Conservation (phyloP, 2,888 invertebrate species). For the Orgyia antiqua region DNA sequence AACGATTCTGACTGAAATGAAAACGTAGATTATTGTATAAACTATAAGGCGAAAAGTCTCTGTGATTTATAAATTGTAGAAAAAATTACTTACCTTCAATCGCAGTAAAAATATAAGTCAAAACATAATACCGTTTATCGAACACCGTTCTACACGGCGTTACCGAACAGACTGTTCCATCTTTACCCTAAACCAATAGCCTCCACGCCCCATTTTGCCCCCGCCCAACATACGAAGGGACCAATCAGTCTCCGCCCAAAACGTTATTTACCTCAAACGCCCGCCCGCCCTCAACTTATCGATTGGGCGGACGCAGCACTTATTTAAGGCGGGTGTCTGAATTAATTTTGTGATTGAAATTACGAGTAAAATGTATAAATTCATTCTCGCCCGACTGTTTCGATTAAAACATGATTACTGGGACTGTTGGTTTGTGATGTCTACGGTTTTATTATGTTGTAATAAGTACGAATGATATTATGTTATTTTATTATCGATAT, state of each 20-base stretch:
- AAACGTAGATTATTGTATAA: too few species aligned
- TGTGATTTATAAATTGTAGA: too few species aligned
- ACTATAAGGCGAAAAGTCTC: too few species aligned
- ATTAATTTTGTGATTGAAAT: conserved; percentile 76
- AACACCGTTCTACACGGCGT: conserved; percentile 14
- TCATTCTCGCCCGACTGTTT: conserved; percentile 51
- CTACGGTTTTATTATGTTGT: background rate
- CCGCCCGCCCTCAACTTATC: conserved; percentile 67
- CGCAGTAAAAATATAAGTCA: background rate
- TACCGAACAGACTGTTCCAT: conserved; percentile 20
- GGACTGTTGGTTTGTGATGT: conserved; percentile 18
- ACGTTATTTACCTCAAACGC: conserved; percentile 67
- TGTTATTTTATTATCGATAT: too few species aligned
- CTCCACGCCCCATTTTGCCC: conserved; percentile 36
- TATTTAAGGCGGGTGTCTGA: conserved; percentile 70
- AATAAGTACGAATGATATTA: too few species aligned
- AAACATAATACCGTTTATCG: background rate
- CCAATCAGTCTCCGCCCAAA: conserved; percentile 47
- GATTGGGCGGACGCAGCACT: conserved; percentile 65
- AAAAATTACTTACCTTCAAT: too few species aligned
- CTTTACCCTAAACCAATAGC: conserved; percentile 30
- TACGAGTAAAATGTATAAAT: conserved; percentile 61
- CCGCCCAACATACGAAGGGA: conserved; percentile 30
- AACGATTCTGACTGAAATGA: too few species aligned
- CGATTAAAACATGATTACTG: conserved; percentile 53